A percentile compares a stretch with the other conserved stretches of the same genome.
phyloP scores from a whole-genome alignment of 2,888 invertebrate genomes.

The Lissocephala sabroskyi region DNA sequence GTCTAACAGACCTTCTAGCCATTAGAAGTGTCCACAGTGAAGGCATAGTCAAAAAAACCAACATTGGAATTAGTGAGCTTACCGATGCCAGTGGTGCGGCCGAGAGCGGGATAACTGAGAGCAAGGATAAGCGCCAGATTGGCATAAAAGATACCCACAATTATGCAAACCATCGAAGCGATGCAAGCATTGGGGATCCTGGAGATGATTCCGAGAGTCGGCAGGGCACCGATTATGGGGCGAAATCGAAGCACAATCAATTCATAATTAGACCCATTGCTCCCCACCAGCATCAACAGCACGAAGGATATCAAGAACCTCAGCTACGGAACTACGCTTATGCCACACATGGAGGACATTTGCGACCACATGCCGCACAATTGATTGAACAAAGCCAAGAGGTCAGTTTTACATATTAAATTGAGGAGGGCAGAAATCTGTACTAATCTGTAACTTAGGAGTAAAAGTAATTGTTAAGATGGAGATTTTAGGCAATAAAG shows the following conservation, averaged over 20 bases:
- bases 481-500: too few relatives aligned
- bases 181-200: constrained; percentile 59
- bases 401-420: too few relatives aligned
- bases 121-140: constrained; percentile 70
- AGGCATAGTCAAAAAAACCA: constrained; percentile 42
- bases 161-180: constrained; percentile 68
- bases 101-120: constrained; percentile 28
- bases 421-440: too few relatives aligned
- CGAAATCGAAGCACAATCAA: constrained; percentile 68
- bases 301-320: constrained; percentile 62
- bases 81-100: constrained; percentile 22
- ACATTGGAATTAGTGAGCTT: constrained; percentile 11
- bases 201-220: too few relatives aligned
- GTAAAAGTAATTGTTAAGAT: too few relatives aligned
- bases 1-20: too few relatives aligned
- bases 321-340: constrained; percentile 69
- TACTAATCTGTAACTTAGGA: too few relatives aligned
- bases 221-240: constrained; percentile 69
- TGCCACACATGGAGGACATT: too few relatives aligned
- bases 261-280: constrained; percentile 69
- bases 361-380: constrained; percentile 67
- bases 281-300: constrained; percentile 65
- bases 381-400: constrained; percentile 70
- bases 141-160: constrained; percentile 62
- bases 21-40: too few relatives aligned